Evolutionary conservation across 2,113 vertebrate species (phyloP).

Genomic region (Bufo gargarizans): DNA sequence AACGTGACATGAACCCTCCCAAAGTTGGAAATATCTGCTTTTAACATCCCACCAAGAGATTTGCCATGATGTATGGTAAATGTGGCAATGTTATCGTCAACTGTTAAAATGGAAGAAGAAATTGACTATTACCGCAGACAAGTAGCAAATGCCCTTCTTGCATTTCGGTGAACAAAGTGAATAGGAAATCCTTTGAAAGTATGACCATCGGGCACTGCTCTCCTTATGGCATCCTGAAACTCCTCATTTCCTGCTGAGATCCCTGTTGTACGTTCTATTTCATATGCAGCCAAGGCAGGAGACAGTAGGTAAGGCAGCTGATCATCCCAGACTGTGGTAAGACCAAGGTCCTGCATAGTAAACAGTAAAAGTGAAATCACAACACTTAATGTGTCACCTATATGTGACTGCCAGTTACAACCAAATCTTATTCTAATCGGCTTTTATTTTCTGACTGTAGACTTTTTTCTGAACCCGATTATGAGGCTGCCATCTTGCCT

Average conservation of each 20-base stretch:
- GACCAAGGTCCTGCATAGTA: conserved; percentile 81
- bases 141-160: conserved; percentile 88
- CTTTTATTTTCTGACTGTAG: too few species aligned
- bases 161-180: conserved; percentile 90
- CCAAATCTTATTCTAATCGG: too few species aligned
- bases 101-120: neutral
- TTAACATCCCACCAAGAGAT: neutral
- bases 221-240: conserved; percentile 92
- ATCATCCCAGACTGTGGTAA: conserved; percentile 93
- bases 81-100: neutral
- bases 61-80: too few species aligned
- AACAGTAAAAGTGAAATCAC: conserved; percentile 41
- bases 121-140: conserved; percentile 81
- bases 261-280: conserved; percentile 88
- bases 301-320: conserved; percentile 94
- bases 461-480: too few species aligned
- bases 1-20: too few species aligned
- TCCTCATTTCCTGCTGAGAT: conserved; percentile 93
- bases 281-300: conserved; percentile 90
- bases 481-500: too few species aligned
- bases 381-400: neutral
- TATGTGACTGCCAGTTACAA: too few species aligned
- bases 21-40: too few species aligned
- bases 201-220: conserved; percentile 92
- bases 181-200: conserved; percentile 98